phyloP scores from a whole-genome alignment of 2,113 vertebrate genomes.

The Oncorhynchus keta region DNA sequence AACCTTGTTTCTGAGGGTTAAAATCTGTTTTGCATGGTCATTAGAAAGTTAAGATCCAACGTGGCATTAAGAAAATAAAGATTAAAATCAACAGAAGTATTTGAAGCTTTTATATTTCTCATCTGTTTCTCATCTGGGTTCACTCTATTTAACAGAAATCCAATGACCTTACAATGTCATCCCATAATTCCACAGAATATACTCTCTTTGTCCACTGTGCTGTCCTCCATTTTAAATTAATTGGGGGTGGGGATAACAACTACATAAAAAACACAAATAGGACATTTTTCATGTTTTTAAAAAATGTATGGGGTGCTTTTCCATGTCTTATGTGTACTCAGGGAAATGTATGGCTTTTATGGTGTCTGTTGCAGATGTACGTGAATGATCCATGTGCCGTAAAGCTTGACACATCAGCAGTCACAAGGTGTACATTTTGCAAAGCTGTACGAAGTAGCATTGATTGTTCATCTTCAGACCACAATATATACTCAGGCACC shows the following conservation, averaged over 20 bases:
- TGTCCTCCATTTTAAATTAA: conserved; percentile 54
- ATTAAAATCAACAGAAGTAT: conserved; percentile 59
- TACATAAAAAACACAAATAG: conserved; percentile 42
- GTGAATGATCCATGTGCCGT: conserved; percentile 64
- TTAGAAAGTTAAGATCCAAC: conserved; percentile 31
- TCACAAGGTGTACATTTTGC: conserved; percentile 73
- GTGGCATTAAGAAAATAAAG: conserved; percentile 30
- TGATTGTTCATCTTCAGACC: conserved; percentile 74
- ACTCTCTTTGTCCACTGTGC: conserved; percentile 49
- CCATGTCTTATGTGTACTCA: conserved; percentile 61
- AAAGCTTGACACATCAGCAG: conserved; percentile 74
- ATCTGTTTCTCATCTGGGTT: conserved; percentile 38
- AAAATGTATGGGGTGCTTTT: conserved; percentile 21
- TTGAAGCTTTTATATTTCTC: conserved; percentile 61
- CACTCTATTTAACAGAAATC: conserved; percentile 46
- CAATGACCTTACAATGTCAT: conserved; percentile 61
- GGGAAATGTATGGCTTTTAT: conserved; percentile 76
- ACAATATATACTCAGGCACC: conserved; percentile 71
- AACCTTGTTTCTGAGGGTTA: conserved; percentile 17
- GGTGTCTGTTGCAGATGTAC: conserved; percentile 62
- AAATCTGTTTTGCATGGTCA: conserved; percentile 30
- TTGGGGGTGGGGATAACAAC: conserved; percentile 35
- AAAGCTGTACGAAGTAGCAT: conserved; percentile 76
- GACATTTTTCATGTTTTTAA: conserved; percentile 19
- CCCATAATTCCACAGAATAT: conserved; percentile 46